Evolutionary conservation across 2,888 invertebrate species (phyloP), one percentile per base, ranked within the genome.

Genomic region (Chrysodeixis includens): DNA sequence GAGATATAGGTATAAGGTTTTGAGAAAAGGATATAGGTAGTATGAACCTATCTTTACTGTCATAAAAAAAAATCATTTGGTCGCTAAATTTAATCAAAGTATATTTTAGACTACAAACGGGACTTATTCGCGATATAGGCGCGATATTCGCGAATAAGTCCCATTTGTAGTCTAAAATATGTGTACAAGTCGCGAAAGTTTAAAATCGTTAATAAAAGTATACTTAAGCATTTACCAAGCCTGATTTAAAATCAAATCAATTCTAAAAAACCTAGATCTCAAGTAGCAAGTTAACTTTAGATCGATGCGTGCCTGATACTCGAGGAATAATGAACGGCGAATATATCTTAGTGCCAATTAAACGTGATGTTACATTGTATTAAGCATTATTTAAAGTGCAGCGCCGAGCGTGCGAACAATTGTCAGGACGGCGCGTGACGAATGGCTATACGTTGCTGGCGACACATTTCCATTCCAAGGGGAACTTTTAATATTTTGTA

Each of bases 401-500:
- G 73, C 62, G 69, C 56, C 58, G 73, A 81, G 82, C 79, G 83
- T 83, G 85, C 79, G 81, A 80, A 83, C 71, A 82, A 85, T 85
- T 82, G 86, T 83, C 81, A 78, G 78, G 64, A 79, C 70, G 69
- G 78, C 71, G 78, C 83, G 83, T 90, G 86, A 90, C 90, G 88
- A 90, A 91, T 89, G 85, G 83, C 73, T 67, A 76, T 51, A 52
- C 78, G 73, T 69, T 90, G 89, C 79, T 76, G 75, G 71, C 82
- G 87, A 88, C 90, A 89, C 81, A 83, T 86, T 84, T 73, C 71
- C 83, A 79, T 69, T 79, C 71, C 80, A 80, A 85, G 89, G 92
- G 91, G 89, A 85, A 85, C 83, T 88, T 92, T 92, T 91, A 91
- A 91, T 90, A 92, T 89, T 90, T 90, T 88, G 86, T 86, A 86